Evolutionary conservation across 2,888 invertebrate genomes (phyloP), one percentile per base, ranked within the genome.

Genomic region (Nudaria mundana): DNA sequence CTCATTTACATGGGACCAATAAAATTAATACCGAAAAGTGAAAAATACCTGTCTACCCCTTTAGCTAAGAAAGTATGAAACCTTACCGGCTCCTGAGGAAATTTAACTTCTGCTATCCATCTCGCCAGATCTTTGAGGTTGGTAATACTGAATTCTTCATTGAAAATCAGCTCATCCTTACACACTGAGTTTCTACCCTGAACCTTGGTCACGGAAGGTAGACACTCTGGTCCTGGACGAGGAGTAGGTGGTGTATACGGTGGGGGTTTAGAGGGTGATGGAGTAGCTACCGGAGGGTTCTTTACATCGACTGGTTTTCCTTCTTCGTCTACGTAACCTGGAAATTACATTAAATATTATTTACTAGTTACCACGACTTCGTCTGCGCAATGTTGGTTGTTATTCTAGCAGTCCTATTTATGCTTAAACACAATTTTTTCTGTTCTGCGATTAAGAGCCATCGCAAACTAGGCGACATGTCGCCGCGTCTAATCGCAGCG

Each of bases 1-100:
- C n/a, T n/a, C n/a, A n/a, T n/a, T n/a, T n/a, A n/a, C n/a, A n/a
- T n/a, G n/a, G n/a, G n/a, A n/a, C n/a, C n/a, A n/a, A n/a, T n/a
- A n/a, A n/a, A n/a, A n/a, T n/a, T n/a, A n/a, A n/a, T n/a, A n/a
- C n/a, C n/a, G n/a, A n/a, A n/a, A n/a, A n/a, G n/a, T n/a, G n/a
- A n/a, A n/a, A n/a, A n/a, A n/a, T n/a, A n/a, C n/a, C n/a, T n/a
- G n/a, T n/a, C n/a, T n/a, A n/a, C n/a, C n/a, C n/a, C n/a, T n/a
- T n/a, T n/a, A n/a, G n/a, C n/a, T n/a, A n/a, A n/a, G n/a, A n/a
- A n/a, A n/a, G n/a, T n/a, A n/a, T n/a, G n/a, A n/a, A n/a, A n/a
- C n/a, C 83, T 81, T 73, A 93, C 93, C 51, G 93, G 93, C 42
- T 87, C 85, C 18, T 86, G 89, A 8, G 91, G 82, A 57, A 93